Evolutionary conservation across 2,797 vertebrate genomes (phyloP), one percentile per base, ranked within the genome.

Genomic region (Xenops minutus): DNA sequence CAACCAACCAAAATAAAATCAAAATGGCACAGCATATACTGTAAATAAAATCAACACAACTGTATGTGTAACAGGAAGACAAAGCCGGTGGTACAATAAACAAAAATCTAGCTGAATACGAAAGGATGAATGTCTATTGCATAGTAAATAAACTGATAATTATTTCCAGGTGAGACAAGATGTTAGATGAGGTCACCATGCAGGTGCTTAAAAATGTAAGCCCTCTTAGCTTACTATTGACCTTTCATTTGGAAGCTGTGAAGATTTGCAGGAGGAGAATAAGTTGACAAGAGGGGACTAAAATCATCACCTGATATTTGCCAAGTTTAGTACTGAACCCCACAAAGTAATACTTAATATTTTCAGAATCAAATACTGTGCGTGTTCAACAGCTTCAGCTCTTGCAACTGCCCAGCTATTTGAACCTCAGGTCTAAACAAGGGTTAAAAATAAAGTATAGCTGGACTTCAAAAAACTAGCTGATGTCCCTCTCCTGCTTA

Each of bases 71-170:
- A 98, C 98, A 98, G 98, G 98, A 98, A 98, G 98, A 98, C 98
- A 97, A 97, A 98, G 98, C 97, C 55, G 66, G 98, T 98, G 98
- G 98, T 97, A 97, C 94, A 75, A 93, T 90, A 96, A 97, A 96
- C 97, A 92, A 91, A 97, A 97, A 97, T 96, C 97, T 96, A 96
- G 98, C 96, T 95, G 97, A 97, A 94, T 97, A 98, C 59, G 54
- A 95, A 97, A 97, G 95, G 96, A 97, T 95, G 97, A 97, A 97
- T 98, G 98, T 98, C 98, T 98, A 98, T 99, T 99, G 98, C 98
- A 99, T 99, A 99, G 98, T 98, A 98, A 99, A 98, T 98, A 97
- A 99, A 99, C 97, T 97, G 96, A 98, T 97, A 97, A 96, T 93
- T 96, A 87, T 96, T 97, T 98, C 96, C 96, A 89, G 96, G 97